Conservation (phyloP, 2,797 vertebrate genomes). For the Sciaenops ocellatus region DNA sequence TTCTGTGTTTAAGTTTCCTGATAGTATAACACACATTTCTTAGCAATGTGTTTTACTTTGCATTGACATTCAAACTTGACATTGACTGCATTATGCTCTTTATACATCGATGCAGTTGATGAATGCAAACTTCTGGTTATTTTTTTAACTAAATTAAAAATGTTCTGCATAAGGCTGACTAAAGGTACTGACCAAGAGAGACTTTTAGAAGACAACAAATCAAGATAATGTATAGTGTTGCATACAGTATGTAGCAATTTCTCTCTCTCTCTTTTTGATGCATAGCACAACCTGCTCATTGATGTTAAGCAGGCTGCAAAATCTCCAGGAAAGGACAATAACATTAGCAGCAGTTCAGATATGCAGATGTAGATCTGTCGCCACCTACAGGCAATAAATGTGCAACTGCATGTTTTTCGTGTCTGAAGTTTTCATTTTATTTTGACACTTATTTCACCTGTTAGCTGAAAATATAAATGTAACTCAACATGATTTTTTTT, state of each 20-base stretch:
- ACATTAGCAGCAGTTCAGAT: neutral
- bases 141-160: slow-evolving; percentile 41
- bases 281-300: slow-evolving; percentile 20
- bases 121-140: slow-evolving; percentile 38
- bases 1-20: slow-evolving; percentile 40
- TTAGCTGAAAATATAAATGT: neutral
- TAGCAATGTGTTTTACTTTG: slow-evolving; percentile 40
- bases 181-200: slow-evolving; percentile 21
- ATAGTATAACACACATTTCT: slow-evolving; percentile 31
- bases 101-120: slow-evolving; percentile 33
- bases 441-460: neutral
- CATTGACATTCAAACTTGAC: slow-evolving; percentile 52
- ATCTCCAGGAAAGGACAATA: slow-evolving; percentile 16
- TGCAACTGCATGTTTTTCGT: neutral
- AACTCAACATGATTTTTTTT: neutral
- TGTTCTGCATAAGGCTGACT: slow-evolving; percentile 11
- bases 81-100: slow-evolving; percentile 45
- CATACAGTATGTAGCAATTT: slow-evolving; percentile 70
- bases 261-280: slow-evolving; percentile 29
- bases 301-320: neutral
- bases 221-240: slow-evolving; percentile 32
- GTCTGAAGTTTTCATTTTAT: neutral
- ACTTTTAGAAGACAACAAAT: slow-evolving; percentile 31
- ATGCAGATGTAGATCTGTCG: neutral
- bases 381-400: neutral